phyloP scores from a whole-genome alignment of 1,140 invertebrate genomes.

The Drosophila kurseongensis region DNA sequence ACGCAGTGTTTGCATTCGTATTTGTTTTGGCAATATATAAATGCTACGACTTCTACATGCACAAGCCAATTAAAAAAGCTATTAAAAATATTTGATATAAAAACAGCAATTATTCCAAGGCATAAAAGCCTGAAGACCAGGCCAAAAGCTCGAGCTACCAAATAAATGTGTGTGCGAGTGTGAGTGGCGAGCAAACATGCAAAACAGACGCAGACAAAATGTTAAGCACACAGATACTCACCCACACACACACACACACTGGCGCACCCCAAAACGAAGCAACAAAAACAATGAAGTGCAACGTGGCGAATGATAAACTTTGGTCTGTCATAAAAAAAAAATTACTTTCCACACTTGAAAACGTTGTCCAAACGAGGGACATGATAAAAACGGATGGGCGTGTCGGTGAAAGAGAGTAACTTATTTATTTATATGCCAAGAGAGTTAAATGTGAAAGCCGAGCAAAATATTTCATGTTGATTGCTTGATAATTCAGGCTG shows the following conservation, averaged over 20 bases:
- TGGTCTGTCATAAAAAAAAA: conserved; percentile 70
- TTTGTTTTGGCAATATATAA: conserved; percentile 44
- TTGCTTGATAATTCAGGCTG: conserved; percentile 4
- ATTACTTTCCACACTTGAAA: conserved; percentile 64
- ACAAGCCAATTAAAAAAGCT: conserved; percentile 67
- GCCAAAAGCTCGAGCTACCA: conserved; percentile 4
- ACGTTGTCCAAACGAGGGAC: conserved; percentile 31
- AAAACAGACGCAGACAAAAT: conserved; percentile 55
- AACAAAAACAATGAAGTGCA: conserved; percentile 73
- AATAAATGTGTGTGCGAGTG: conserved; percentile 28
- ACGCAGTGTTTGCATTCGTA: conserved; percentile 20
- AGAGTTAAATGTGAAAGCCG: conserved; percentile 27
- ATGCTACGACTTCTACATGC: conserved; percentile 48
- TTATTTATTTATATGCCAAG: conserved; percentile 39
- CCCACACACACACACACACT: conserved; percentile 16
- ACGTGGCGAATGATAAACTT: conserved; percentile 80
- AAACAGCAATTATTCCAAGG: conserved; percentile 75
- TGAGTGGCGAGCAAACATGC: conserved; percentile 55
- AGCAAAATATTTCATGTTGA: conserved; percentile 22
- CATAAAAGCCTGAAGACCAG: conserved; percentile 34
- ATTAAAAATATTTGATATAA: conserved; percentile 70
- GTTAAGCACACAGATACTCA: conserved; percentile 47
- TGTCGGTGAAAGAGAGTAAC: conserved; percentile 25
- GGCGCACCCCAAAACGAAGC: conserved; percentile 16
- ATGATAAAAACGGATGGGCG: conserved; percentile 49